Percentiles rank a stretch among this genome's conserved stretches.
phyloP scores from a whole-genome alignment of 2,113 vertebrate genomes.

The Mobula birostris region DNA sequence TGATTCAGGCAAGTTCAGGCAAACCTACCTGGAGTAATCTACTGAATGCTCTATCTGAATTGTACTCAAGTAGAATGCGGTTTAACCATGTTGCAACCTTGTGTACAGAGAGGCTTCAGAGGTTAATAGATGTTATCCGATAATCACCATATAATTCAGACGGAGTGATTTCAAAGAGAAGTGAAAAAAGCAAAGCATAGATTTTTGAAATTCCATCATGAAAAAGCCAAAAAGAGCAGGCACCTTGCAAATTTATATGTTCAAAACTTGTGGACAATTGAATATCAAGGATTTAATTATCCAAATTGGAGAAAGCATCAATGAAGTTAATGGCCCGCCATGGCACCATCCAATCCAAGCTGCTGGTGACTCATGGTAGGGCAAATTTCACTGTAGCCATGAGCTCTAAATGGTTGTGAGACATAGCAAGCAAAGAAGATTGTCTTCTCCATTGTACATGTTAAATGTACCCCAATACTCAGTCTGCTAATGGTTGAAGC shows the following conservation, averaged over 20 bases:
- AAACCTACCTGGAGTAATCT: not conserved
- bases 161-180: not conserved
- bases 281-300: not conserved
- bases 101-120: not conserved
- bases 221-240: not conserved
- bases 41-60: not conserved
- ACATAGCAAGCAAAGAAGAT: too few relatives aligned
- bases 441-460: not conserved
- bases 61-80: not conserved
- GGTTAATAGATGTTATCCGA: too few relatives aligned
- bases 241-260: not conserved
- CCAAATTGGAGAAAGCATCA: too few relatives aligned
- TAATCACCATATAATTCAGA: not conserved
- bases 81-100: not conserved
- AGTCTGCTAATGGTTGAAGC: not conserved
- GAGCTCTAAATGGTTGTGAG: too few relatives aligned
- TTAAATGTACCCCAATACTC: not conserved
- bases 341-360: not conserved
- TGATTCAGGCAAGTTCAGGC: not conserved
- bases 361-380: not conserved
- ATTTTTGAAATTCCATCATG: not conserved
- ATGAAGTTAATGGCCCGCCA: not conserved
- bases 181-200: not conserved
- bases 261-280: not conserved
- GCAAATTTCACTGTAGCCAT: too few relatives aligned